A percentile compares a stretch with the other conserved stretches of the same genome.
Conservation (phyloP, 2,113 vertebrate genomes). For the Neogobius melanostomus region DNA sequence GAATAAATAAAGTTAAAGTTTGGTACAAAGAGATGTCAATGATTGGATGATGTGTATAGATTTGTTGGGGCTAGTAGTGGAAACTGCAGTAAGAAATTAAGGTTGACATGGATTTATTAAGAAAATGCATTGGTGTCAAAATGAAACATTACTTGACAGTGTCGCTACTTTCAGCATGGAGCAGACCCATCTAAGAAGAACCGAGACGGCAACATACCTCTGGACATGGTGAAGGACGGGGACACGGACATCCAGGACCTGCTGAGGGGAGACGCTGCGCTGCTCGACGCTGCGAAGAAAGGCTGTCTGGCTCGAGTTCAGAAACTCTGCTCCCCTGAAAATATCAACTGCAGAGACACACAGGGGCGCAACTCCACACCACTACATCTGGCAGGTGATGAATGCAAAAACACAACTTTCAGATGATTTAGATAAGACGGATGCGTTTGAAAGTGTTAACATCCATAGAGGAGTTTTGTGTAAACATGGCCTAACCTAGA, state of each 20-base stretch:
- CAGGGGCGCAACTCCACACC: constrained; percentile 98
- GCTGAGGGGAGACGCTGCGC: constrained; percentile 90
- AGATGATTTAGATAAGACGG: too few relatives aligned
- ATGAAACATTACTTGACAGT: not conserved
- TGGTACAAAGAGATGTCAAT: too few relatives aligned
- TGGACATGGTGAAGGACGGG: constrained; percentile 97
- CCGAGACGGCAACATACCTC: constrained; percentile 93
- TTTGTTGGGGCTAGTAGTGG: too few relatives aligned
- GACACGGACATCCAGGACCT: constrained; percentile 99
- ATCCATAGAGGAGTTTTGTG: too few relatives aligned
- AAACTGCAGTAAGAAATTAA: too few relatives aligned
- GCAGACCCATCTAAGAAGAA: constrained; percentile 98
- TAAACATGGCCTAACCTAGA: too few relatives aligned
- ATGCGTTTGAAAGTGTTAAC: too few relatives aligned
- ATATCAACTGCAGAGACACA: constrained; percentile 98
- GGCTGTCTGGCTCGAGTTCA: constrained; percentile 96
- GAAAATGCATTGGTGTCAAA: not conserved
- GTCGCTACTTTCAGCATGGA: constrained; percentile 81
- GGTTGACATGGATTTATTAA: too few relatives aligned
- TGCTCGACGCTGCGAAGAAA: constrained; percentile 97
- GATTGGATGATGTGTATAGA: too few relatives aligned
- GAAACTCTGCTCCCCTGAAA: constrained; percentile 95
- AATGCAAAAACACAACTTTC: too few relatives aligned
- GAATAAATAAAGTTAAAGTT: too few relatives aligned
- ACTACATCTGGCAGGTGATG: constrained; percentile 90